Evolutionary conservation across 2,888 invertebrate genomes (phyloP), one percentile per base, ranked within the genome.

Genomic region (Chrysolina americana): DNA sequence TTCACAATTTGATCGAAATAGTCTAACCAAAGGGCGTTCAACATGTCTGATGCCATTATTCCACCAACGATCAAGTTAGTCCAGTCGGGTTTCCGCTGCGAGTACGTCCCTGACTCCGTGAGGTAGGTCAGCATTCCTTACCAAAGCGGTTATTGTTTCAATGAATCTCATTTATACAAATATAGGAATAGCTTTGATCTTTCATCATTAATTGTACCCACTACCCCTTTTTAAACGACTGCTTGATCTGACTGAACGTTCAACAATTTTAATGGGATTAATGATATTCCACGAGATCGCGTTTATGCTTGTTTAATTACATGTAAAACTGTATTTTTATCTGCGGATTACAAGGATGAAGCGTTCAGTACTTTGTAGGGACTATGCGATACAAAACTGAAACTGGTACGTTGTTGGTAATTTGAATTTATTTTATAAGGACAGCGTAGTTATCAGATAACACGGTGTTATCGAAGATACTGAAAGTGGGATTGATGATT

Each of bases 91-190:
- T 64, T 11, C 17, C 17, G n/a, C n/a, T 9, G n/a, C 28, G 21
- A 65, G 65, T 69, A 68, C 76, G 48, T 48, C 65, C 59, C 69
- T 73, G 72, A 3, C 64, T 72, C 71, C 78, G 83, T 85, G 82
- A 82, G 85, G 82, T 85, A 86, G 85, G 85, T 85, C 85, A 81
- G 83, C 85, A 86, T 86, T 86, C 86, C 84, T 83, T 83, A 82
- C 85, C 85, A 85, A 85, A 85, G 84, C 76, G 77, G 83, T 83
- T 84, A 86, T 86, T 84, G 85, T 83, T 86, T 86, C 86, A 85
- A 81, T 87, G 86, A 86, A 86, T 83, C 82, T 83, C 83, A 82
- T 85, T 85, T 84, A 81, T 80, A 84, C 85, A 83, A 84, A 85
- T 85, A 85, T 82, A 84, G 85, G 79, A 84, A 81, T 81, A 79